phyloP scores from a whole-genome alignment of 1,140 invertebrate species.

The Archivesica marissinica region DNA sequence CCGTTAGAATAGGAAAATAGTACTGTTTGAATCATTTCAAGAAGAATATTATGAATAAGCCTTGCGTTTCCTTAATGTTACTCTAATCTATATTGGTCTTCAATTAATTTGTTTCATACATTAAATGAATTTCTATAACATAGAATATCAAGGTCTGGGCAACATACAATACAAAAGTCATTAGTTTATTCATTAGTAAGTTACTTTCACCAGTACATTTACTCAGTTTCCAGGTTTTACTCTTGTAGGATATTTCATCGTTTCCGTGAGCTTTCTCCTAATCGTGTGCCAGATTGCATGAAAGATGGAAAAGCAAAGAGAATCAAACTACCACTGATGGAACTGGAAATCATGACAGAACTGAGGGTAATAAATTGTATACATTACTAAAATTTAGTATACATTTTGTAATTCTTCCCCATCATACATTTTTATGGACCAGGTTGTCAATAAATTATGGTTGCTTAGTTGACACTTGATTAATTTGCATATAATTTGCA shows the following conservation, averaged over 20 bases:
- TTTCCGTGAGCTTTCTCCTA: constrained; percentile 42
- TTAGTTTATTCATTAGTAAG: background rate
- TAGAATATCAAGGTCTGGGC: background rate
- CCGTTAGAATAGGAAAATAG: no score
- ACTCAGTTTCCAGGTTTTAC: background rate
- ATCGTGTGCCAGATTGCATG: constrained; percentile 38
- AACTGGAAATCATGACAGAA: constrained; percentile 44
- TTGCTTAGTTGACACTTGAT: no score
- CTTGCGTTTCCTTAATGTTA: no score
- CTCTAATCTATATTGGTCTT: no score
- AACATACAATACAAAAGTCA: background rate
- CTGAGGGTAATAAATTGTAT: constrained; percentile 22
- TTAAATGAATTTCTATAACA: background rate
- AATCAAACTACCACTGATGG: constrained; percentile 25
- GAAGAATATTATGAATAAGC: no score
- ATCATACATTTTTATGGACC: no score
- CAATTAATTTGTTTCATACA: no score
- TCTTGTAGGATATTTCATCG: constrained; percentile 49
- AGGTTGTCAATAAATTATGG: no score
- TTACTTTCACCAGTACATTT: background rate
- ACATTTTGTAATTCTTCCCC: no score
- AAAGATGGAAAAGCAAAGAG: constrained; percentile 42
- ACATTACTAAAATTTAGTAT: no score
- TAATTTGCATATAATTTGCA: no score
- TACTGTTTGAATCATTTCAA: no score